Evolutionary conservation across 1,140 invertebrate species (phyloP).

Genomic region (Drosophila carrolli): DNA sequence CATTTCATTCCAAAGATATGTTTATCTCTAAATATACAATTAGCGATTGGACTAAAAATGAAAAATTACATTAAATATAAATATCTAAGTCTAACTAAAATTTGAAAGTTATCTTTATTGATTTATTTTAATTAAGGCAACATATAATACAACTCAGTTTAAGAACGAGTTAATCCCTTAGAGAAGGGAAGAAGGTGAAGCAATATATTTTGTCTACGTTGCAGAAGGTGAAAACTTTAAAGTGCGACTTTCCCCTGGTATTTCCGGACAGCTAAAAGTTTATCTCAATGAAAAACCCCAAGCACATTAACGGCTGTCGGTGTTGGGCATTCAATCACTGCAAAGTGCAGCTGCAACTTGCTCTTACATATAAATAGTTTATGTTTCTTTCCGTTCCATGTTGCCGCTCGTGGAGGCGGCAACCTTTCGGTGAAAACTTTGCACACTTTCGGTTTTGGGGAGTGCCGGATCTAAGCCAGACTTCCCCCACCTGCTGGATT

Average conservation of each 20-base stretch:
- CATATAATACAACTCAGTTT: too few relatives aligned
- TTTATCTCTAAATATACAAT: too few relatives aligned
- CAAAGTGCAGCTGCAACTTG: constrained; percentile 56
- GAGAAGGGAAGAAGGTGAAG: neutral
- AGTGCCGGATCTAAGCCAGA: constrained; percentile 31
- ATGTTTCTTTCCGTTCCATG: constrained; percentile 38
- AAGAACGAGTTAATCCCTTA: neutral
- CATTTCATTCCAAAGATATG: too few relatives aligned
- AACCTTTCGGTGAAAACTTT: constrained; percentile 61
- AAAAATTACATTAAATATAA: too few relatives aligned
- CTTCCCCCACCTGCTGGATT: neutral
- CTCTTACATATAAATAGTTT: constrained; percentile 65
- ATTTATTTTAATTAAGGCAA: too few relatives aligned
- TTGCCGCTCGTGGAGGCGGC: constrained; percentile 19
- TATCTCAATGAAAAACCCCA: constrained; percentile 30
- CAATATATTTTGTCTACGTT: constrained; percentile 1
- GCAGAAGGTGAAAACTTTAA: constrained; percentile 28
- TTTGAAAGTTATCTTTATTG: too few relatives aligned
- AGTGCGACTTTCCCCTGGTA: constrained; percentile 41
- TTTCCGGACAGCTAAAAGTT: constrained; percentile 47
- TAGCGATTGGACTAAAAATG: too few relatives aligned
- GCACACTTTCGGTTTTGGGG: constrained; percentile 31
- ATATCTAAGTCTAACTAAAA: too few relatives aligned
- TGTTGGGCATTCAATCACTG: constrained; percentile 65
- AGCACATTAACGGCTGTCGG: constrained; percentile 56